phyloP scores from a whole-genome alignment of 2,888 invertebrate species.

The Ophonus ardosiacus region DNA sequence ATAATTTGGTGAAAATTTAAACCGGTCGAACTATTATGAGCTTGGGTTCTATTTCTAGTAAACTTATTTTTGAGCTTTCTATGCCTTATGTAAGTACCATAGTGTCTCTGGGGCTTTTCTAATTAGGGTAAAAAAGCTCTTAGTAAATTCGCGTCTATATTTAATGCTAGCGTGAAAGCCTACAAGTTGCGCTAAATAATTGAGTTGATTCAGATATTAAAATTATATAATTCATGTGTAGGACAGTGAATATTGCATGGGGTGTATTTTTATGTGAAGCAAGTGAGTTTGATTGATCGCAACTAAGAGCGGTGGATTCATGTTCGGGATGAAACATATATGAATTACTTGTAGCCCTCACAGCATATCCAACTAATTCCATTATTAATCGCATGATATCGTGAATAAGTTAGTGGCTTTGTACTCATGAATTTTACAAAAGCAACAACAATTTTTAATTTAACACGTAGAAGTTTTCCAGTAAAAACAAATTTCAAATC shows the following conservation, averaged over 20 bases:
- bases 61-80: no score
- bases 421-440: conserved; percentile 9
- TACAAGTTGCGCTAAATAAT: conserved; percentile 24
- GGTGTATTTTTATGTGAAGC: conserved; percentile 18
- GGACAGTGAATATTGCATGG: background rate
- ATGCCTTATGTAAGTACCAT: no score
- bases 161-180: conserved; percentile 27
- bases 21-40: no score
- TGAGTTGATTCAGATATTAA: conserved; percentile 16
- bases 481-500: no score
- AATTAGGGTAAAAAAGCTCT: background rate
- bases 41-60: no score
- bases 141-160: conserved; percentile 8
- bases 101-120: background rate
- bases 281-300: conserved; percentile 21
- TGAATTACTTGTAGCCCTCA: conserved; percentile 26
- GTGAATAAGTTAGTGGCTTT: background rate
- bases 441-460: conserved; percentile 24
- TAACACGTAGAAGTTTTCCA: background rate
- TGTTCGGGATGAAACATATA: conserved; percentile 4
- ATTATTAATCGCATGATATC: conserved; percentile 32
- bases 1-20: no score
- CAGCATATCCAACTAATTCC: conserved; percentile 21
- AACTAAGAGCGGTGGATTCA: background rate
- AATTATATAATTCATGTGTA: conserved; percentile 19